These are phyloP conservation scores for Coccyzus lansbergi DNA, from an alignment of 2,797 vertebrate species.

Conservation along the genomic window DNA sequence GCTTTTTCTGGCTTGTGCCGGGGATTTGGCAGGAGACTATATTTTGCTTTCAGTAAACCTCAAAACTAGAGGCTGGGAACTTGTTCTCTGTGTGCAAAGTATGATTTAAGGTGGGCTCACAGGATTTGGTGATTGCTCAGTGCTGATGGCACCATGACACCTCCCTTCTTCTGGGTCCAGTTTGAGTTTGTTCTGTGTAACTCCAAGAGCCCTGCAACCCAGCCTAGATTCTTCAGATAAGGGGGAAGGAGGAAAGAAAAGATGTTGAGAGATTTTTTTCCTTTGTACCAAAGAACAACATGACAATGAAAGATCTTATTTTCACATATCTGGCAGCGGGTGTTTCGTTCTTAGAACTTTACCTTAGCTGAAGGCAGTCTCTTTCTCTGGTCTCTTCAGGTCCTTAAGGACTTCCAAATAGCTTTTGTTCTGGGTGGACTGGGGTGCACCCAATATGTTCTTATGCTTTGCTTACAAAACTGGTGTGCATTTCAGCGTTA, in stretches of 20 bases:
- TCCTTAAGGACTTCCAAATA: not conserved
- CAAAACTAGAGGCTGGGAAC: not conserved
- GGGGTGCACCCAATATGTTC: not conserved
- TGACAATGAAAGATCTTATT: not conserved
- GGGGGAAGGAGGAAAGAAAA: not conserved
- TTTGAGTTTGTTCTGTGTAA: not conserved
- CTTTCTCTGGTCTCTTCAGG: not conserved
- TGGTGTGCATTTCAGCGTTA: not conserved
- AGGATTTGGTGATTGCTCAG: not conserved
- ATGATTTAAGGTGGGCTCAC: rapidly evolving
- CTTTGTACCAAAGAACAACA: not conserved
- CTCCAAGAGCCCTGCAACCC: not conserved
- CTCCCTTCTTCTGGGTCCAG: not conserved
- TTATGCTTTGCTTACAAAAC: slow-evolving; percentile 1
- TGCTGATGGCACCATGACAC: not conserved
- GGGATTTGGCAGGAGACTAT: not conserved
- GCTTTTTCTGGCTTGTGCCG: not conserved
- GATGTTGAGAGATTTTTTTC: not conserved
- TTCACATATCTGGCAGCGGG: not conserved
- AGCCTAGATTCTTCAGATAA: rapidly evolving
- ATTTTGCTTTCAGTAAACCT: not conserved
- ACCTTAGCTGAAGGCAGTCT: not conserved
- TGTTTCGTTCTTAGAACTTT: not conserved
- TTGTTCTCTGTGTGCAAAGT: not conserved
- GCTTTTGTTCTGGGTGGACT: not conserved